These are phyloP conservation scores for Watsonalla binaria DNA, from an alignment of 2,888 invertebrate species.

Conservation along the genomic window DNA sequence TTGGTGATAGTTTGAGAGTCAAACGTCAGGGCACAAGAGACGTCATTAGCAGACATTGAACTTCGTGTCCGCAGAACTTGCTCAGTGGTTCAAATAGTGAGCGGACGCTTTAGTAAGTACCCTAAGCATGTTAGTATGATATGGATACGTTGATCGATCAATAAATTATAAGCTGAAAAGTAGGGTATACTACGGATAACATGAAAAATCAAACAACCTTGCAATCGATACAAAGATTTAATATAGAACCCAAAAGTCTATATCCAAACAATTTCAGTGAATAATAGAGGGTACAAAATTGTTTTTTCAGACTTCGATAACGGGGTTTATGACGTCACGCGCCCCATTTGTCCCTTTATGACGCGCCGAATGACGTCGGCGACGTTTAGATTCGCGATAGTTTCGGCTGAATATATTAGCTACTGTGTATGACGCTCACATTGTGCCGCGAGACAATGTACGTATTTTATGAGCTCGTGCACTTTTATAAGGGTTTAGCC, in stretches of 20 bases:
- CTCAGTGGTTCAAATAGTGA: too few relatives aligned
- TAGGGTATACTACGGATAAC: too few relatives aligned
- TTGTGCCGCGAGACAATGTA: not conserved
- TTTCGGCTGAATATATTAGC: conserved; percentile 1
- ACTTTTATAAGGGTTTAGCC: not conserved
- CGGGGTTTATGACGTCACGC: conserved; percentile 22
- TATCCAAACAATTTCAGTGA: not conserved
- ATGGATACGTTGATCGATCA: too few relatives aligned
- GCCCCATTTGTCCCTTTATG: conserved; percentile 22
- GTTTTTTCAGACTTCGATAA: conserved; percentile 22
- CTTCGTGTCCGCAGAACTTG: too few relatives aligned
- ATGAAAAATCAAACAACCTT: not conserved
- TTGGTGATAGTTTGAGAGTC: too few relatives aligned
- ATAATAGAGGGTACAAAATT: conserved; percentile 16
- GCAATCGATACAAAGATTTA: not conserved
- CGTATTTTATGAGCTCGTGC: not conserved
- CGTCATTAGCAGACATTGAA: too few relatives aligned
- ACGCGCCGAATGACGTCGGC: not conserved
- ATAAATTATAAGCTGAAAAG: too few relatives aligned
- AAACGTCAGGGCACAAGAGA: too few relatives aligned
- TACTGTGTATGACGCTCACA: not conserved
- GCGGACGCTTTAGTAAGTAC: too few relatives aligned
- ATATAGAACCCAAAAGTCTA: not conserved
- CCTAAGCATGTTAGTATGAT: too few relatives aligned
- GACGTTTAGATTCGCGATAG: not conserved